phyloP scores from a whole-genome alignment of 2,113 vertebrate genomes.

The Tiliqua scincoides region DNA sequence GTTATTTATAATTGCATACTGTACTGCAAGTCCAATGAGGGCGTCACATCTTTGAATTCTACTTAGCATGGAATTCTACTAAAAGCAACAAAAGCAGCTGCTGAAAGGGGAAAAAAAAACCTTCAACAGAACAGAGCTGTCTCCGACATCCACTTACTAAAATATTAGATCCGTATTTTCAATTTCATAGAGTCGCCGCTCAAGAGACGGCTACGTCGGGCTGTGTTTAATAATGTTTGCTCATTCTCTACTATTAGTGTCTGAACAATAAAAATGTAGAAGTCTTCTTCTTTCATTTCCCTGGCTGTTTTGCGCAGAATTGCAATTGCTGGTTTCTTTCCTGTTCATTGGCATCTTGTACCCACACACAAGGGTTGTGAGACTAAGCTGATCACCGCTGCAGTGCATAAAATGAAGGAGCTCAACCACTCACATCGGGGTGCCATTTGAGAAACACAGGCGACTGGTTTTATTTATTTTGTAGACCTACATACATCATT shows the following conservation, averaged over 20 bases:
- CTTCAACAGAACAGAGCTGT: slow-evolving; percentile 3
- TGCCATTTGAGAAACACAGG: background rate
- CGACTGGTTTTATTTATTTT: too few species aligned
- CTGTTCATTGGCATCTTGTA: background rate
- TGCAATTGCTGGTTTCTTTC: slow-evolving; percentile 25
- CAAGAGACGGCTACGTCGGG: slow-evolving; percentile 26
- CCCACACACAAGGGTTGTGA: background rate
- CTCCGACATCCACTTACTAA: background rate
- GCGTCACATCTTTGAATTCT: slow-evolving; percentile 17
- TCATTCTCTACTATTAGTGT: slow-evolving; percentile 44
- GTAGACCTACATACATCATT: too few species aligned
- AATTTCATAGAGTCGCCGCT: slow-evolving; percentile 45
- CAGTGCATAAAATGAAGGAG: background rate
- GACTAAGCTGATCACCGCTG: background rate
- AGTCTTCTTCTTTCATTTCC: slow-evolving; percentile 27
- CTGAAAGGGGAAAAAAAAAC: background rate
- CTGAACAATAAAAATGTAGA: slow-evolving; percentile 37
- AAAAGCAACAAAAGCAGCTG: slow-evolving; percentile 7
- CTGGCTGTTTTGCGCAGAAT: slow-evolving; percentile 31
- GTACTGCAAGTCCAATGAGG: slow-evolving; percentile 47
- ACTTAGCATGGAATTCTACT: slow-evolving; percentile 19
- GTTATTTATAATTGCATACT: slow-evolving; percentile 66
- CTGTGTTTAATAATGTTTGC: slow-evolving; percentile 38
- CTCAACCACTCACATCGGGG: background rate
- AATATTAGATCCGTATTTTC: slow-evolving; percentile 32